These are phyloP conservation scores for Candoia aspera DNA, from an alignment of 2,113 vertebrate genomes.

Conservation along the genomic window DNA sequence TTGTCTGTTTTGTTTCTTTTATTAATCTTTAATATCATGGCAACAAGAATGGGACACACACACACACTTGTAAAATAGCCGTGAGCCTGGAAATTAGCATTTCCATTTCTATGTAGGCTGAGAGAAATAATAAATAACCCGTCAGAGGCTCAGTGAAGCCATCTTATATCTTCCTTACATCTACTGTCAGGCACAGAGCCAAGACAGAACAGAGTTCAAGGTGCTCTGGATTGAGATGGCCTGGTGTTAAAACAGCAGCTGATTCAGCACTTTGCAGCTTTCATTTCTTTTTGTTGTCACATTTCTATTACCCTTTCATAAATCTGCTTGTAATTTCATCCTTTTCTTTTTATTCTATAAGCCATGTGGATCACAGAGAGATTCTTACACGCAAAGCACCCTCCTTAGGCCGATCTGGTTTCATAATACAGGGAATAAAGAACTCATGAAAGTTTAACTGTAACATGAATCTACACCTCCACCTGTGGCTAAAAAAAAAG, in stretches of 20 bases:
- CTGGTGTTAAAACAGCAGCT: constrained; percentile 60
- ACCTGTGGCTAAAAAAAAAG: constrained; percentile 34
- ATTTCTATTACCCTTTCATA: constrained; percentile 54
- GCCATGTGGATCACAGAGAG: constrained; percentile 42
- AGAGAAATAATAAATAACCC: constrained; percentile 40
- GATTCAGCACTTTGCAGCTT: constrained; percentile 54
- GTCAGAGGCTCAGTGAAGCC: constrained; percentile 59
- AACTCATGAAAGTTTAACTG: constrained; percentile 40
- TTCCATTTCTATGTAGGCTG: constrained; percentile 37
- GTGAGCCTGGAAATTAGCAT: constrained; percentile 23
- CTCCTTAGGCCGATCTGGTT: constrained; percentile 47
- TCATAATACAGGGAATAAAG: constrained; percentile 47
- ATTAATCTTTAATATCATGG: constrained; percentile 4
- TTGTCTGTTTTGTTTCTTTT: not conserved
- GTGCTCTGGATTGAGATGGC: constrained; percentile 62
- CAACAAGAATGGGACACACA: not conserved
- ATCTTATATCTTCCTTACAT: constrained; percentile 52
- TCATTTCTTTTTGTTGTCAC: constrained; percentile 39
- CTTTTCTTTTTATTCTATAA: constrained; percentile 59
- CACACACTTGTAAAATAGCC: constrained; percentile 11
- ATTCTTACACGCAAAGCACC: constrained; percentile 42
- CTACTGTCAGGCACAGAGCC: constrained; percentile 52
- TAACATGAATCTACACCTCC: constrained; percentile 48
- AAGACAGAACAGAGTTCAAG: constrained; percentile 63
- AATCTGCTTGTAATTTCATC: constrained; percentile 58